These are phyloP conservation scores for Scrobipalpa costella DNA, from an alignment of 2,888 invertebrate species.

Conservation along the genomic window DNA sequence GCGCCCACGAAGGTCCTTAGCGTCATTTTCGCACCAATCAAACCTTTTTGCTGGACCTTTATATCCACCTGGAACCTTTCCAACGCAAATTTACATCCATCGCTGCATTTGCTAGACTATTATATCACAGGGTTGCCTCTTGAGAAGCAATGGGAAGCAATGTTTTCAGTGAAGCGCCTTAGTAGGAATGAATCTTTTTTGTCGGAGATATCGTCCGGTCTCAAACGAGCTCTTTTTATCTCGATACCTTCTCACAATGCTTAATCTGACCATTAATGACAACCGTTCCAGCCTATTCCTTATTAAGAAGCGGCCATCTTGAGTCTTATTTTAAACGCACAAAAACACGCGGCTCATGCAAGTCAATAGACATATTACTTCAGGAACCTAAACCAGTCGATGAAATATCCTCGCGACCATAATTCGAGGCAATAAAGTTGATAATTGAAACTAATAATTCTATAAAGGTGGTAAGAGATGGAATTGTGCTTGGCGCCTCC, in stretches of 20 bases:
- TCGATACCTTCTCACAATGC: constrained; percentile 35
- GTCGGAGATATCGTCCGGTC: constrained; percentile 41
- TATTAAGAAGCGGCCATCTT: constrained; percentile 47
- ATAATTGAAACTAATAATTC: constrained; percentile 17
- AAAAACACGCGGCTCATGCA: constrained; percentile 51
- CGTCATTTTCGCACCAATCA: constrained; percentile 21
- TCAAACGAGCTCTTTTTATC: constrained; percentile 41
- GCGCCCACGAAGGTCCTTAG: constrained; percentile 1
- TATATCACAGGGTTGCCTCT: too few species aligned
- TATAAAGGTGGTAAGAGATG: constrained; percentile 20
- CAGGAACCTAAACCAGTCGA: background rate
- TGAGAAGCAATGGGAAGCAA: too few species aligned
- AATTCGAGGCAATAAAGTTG: constrained; percentile 35
- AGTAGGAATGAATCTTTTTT: background rate
- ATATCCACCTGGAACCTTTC: too few species aligned
- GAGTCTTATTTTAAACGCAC: constrained; percentile 48
- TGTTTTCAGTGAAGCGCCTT: too few species aligned
- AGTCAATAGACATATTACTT: constrained; percentile 51
- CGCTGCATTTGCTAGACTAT: too few species aligned
- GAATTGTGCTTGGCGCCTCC: constrained; percentile 28
- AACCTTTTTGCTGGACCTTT: constrained; percentile 20
- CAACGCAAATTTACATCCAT: too few species aligned
- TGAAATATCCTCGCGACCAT: constrained; percentile 5
- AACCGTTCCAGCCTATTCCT: constrained; percentile 45
- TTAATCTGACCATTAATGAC: constrained; percentile 53